These are phyloP conservation scores for Heteromyza rotundicornis DNA, from an alignment of 2,888 invertebrate species.

Conservation along the genomic window DNA sequence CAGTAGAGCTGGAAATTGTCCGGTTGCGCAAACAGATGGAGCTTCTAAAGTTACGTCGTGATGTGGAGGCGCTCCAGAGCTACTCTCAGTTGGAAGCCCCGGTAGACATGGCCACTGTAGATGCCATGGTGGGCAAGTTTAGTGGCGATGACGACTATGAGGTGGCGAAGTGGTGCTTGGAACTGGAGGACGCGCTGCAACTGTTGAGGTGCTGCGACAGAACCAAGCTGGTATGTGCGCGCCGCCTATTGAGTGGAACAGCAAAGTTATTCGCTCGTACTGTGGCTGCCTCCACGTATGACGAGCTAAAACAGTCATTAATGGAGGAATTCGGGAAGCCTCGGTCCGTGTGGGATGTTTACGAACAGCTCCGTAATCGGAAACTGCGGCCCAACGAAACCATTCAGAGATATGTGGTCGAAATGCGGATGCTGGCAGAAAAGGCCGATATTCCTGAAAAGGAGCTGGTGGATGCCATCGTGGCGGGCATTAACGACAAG, in stretches of 20 bases:
- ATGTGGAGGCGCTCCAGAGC: neutral
- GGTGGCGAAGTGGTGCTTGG: conserved; percentile 1
- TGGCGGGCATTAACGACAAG: conserved; percentile 12
- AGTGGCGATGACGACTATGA: conserved; percentile 12
- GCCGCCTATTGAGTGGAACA: too few species aligned
- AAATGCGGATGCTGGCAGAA: conserved; percentile 10
- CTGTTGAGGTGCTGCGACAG: neutral
- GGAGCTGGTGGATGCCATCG: conserved; percentile 8
- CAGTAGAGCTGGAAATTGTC: too few species aligned
- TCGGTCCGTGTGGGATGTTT: neutral
- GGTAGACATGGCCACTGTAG: too few species aligned
- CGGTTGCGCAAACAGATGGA: too few species aligned
- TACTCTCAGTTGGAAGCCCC: neutral
- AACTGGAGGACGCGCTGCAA: conserved; percentile 11
- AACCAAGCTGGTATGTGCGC: neutral
- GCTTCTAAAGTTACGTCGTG: conserved; percentile 2
- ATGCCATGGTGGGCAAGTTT: too few species aligned
- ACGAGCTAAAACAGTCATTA: too few species aligned
- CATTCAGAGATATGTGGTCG: conserved; percentile 14
- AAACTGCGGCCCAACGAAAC: conserved; percentile 9
- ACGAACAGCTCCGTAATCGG: conserved; percentile 1
- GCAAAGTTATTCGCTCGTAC: conserved; percentile 12
- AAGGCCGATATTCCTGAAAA: too few species aligned
- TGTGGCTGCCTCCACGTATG: conserved; percentile 2
- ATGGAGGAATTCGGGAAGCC: too few species aligned